These are phyloP conservation scores for Puntigrus tetrazona DNA, from an alignment of 2,113 vertebrate genomes.

Conservation along the genomic window DNA sequence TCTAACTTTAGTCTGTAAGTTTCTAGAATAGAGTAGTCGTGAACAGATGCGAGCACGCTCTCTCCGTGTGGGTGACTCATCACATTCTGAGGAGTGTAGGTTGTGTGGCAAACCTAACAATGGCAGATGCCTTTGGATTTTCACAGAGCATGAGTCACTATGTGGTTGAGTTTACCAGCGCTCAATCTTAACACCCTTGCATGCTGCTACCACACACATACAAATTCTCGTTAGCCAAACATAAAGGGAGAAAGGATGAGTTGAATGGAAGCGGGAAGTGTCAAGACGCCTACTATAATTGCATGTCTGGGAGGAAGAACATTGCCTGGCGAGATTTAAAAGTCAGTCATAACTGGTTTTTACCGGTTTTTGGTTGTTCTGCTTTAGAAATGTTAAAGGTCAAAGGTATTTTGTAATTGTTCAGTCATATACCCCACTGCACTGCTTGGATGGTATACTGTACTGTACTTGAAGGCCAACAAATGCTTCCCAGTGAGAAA, in stretches of 20 bases:
- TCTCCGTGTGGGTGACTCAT: slow-evolving; percentile 21
- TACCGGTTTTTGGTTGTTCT: neutral
- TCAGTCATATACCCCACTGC: neutral
- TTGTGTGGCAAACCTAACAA: slow-evolving; percentile 33
- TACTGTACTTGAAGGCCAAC: neutral
- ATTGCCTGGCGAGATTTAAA: slow-evolving; percentile 22
- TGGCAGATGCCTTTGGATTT: slow-evolving; percentile 47
- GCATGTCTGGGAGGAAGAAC: slow-evolving; percentile 25
- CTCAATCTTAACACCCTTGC: slow-evolving; percentile 21
- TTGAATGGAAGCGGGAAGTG: slow-evolving; percentile 47
- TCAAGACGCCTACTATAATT: slow-evolving; percentile 51
- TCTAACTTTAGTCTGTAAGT: slow-evolving; percentile 13
- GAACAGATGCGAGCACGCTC: neutral
- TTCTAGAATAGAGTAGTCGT: slow-evolving; percentile 2
- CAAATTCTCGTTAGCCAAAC: slow-evolving; percentile 14
- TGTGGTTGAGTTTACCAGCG: slow-evolving; percentile 49
- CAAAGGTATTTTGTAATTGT: neutral
- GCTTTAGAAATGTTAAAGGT: neutral
- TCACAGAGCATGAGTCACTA: slow-evolving; percentile 46
- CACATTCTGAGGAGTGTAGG: slow-evolving; percentile 33
- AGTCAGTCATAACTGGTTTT: slow-evolving; percentile 26
- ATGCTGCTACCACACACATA: neutral
- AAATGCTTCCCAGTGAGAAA: neutral
- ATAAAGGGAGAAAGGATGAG: slow-evolving; percentile 37
- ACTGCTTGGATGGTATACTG: neutral